These are phyloP conservation scores for Cyclina sinensis DNA, from an alignment of 1,140 invertebrate genomes.

Conservation along the genomic window DNA sequence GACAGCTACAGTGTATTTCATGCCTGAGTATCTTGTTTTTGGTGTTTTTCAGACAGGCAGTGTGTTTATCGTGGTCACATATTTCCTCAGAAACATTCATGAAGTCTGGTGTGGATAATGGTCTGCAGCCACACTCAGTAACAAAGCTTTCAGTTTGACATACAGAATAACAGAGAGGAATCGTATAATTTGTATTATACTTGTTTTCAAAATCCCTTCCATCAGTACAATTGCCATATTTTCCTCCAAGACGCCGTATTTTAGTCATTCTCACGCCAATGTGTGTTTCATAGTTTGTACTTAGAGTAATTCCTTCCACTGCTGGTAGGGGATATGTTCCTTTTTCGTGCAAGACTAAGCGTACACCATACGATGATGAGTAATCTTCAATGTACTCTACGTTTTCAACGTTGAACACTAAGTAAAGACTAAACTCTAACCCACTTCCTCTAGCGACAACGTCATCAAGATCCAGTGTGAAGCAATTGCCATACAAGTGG, in stretches of 20 bases:
- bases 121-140: neutral
- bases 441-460: slow-evolving; percentile 25
- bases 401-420: slow-evolving; percentile 21
- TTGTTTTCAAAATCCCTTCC: neutral
- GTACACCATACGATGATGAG: slow-evolving; percentile 3
- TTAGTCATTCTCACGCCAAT: neutral
- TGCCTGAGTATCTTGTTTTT: neutral
- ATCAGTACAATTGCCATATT: slow-evolving; percentile 26
- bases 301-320: slow-evolving; percentile 38
- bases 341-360: slow-evolving; percentile 35
- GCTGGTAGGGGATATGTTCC: slow-evolving; percentile 19
- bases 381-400: neutral
- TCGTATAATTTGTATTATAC: neutral
- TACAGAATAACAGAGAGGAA: slow-evolving; percentile 3
- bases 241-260: neutral
- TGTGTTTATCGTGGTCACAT: neutral
- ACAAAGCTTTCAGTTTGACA: neutral
- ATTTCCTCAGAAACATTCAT: neutral
- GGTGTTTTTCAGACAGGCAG: neutral
- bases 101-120: neutral
- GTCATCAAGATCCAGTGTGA: neutral
- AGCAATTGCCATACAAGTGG: slow-evolving; percentile 27
- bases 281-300: slow-evolving; percentile 10
- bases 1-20: neutral
- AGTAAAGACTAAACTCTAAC: neutral